These are phyloP conservation scores for Lymantria dispar DNA, from an alignment of 2,888 invertebrate species.

Conservation along the genomic window DNA sequence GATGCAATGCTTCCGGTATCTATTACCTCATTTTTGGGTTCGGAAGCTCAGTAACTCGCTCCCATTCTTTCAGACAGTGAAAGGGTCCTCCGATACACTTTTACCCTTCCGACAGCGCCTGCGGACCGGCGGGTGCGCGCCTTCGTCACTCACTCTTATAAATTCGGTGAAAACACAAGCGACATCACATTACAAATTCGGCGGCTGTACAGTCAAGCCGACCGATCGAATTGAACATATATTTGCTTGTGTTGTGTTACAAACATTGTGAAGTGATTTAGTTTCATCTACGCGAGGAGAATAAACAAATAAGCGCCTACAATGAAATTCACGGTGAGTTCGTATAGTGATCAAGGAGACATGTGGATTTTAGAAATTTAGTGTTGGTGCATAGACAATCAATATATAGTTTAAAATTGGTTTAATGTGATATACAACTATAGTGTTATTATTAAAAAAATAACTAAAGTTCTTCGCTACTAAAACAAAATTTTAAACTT, in stretches of 20 bases:
- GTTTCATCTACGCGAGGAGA: conserved; percentile 63
- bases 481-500: too few relatives aligned
- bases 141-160: conserved; percentile 68
- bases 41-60: conserved; percentile 70
- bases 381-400: conserved; percentile 2
- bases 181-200: conserved; percentile 80
- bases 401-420: conserved; percentile 2
- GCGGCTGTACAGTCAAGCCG: conserved; percentile 73
- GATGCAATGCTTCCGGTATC: conserved; percentile 71
- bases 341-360: conserved; percentile 41
- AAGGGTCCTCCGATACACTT: conserved; percentile 78
- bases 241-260: conserved; percentile 52
- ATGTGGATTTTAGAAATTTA: conserved; percentile 34
- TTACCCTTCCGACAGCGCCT: conserved; percentile 67
- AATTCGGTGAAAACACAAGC: conserved; percentile 76
- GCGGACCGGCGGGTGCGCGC: conserved; percentile 55
- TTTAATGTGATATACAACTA: conserved; percentile 1
- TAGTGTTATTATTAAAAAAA: conserved; percentile 5
- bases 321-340: conserved; percentile 82
- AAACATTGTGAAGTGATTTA: conserved; percentile 67
- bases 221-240: conserved; percentile 51
- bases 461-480: too few relatives aligned
- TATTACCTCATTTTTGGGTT: conserved; percentile 75
- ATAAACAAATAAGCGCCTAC: conserved; percentile 63
- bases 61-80: conserved; percentile 81